Conservation (phyloP, 92 coral and sea anemone genomes). For the Nematostella vectensis region DNA sequence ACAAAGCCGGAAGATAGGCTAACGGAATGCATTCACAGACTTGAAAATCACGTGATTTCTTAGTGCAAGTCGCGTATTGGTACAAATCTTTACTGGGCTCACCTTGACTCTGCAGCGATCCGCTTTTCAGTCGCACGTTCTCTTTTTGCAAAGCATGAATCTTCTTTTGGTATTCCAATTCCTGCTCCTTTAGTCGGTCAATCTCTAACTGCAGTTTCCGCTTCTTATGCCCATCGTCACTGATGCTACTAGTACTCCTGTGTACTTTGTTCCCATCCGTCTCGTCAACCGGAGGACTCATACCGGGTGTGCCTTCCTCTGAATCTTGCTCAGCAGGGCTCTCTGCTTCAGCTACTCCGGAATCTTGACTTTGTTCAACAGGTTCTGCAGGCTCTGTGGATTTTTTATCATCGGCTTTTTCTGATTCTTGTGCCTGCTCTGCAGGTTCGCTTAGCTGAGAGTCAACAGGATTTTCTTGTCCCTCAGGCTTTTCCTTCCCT, state of each 20-base stretch:
- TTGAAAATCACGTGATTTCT: too few species aligned
- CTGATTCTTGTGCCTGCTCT: conserved; percentile 1
- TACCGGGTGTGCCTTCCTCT: neutral
- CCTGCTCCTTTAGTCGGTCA: conserved; percentile 19
- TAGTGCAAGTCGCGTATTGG: too few species aligned
- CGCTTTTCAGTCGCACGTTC: conserved; percentile 13
- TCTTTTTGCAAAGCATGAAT: conserved; percentile 27
- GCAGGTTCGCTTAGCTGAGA: neutral
- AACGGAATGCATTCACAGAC: too few species aligned
- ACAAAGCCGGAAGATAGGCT: too few species aligned
- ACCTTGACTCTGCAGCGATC: conserved; percentile 10
- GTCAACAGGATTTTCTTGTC: conserved; percentile 1
- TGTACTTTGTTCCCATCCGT: conserved; percentile 4
- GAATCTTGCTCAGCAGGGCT: neutral
- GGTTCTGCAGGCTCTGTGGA: neutral
- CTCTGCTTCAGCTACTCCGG: too few species aligned
- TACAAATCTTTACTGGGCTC: neutral
- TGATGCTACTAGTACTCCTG: neutral
- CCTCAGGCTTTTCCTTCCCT: too few species aligned
- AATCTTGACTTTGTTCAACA: neutral
- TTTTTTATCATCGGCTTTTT: neutral
- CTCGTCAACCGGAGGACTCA: conserved; percentile 8
- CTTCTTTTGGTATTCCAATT: conserved; percentile 25
- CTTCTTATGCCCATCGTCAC: neutral
- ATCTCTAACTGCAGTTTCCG: conserved; percentile 14